These are phyloP conservation scores for Goniozus legneri DNA, from an alignment of 1,140 invertebrate genomes.

Conservation along the genomic window DNA sequence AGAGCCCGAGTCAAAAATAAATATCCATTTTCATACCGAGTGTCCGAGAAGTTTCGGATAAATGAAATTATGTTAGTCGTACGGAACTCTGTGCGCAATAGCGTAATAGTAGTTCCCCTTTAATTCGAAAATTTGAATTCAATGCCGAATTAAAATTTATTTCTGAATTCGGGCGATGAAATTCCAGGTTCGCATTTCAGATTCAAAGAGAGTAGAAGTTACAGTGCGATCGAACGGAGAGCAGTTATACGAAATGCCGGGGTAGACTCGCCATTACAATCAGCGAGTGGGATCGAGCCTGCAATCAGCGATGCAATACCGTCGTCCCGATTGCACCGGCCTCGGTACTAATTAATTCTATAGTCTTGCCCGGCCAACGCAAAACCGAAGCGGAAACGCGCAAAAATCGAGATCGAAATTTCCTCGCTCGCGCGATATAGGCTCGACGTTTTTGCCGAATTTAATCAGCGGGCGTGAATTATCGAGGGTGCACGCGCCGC, in stretches of 20 bases:
- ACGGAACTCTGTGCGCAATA: too few species aligned
- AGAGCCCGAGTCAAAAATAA: too few species aligned
- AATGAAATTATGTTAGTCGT: too few species aligned
- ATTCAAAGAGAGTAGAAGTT: background rate
- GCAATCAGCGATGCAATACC: background rate
- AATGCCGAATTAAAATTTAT: too few species aligned
- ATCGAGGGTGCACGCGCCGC: background rate
- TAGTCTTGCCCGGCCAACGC: too few species aligned
- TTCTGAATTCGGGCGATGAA: too few species aligned
- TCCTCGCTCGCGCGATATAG: background rate
- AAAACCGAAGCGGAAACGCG: too few species aligned
- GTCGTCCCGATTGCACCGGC: background rate
- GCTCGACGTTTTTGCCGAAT: background rate
- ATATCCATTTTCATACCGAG: too few species aligned
- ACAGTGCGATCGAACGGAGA: background rate
- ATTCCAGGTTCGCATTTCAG: too few species aligned
- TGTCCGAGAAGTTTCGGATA: too few species aligned
- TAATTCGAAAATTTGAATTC: too few species aligned
- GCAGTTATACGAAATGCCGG: background rate
- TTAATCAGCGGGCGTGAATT: background rate
- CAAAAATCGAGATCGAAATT: background rate
- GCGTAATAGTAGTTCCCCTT: too few species aligned
- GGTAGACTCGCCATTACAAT: background rate
- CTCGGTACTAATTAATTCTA: background rate
- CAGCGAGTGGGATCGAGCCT: conserved; percentile 1